These are phyloP conservation scores for Acestrorhynchus altus DNA, from an alignment of 2,797 vertebrate genomes.

Conservation along the genomic window DNA sequence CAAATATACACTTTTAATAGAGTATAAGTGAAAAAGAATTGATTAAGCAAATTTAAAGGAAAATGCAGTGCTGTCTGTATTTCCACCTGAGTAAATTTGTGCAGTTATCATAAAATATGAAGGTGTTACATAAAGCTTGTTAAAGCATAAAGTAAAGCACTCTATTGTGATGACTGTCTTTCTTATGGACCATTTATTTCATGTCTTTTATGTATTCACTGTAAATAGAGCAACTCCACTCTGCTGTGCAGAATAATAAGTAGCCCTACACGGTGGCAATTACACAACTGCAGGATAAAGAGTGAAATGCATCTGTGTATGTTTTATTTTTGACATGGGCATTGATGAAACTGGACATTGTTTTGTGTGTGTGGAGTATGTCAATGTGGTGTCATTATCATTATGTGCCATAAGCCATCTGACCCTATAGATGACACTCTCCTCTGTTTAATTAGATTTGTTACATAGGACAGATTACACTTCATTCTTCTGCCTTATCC, in stretches of 20 bases:
- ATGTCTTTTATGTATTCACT: neutral
- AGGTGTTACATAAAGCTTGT: neutral
- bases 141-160: neutral
- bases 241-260: neutral
- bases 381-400: constrained; percentile 29
- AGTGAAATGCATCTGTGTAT: neutral
- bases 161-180: neutral
- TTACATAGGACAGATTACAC: constrained; percentile 56
- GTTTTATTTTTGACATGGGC: neutral
- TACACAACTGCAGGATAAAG: constrained; percentile 13
- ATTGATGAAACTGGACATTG: neutral
- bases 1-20: neutral
- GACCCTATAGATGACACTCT: constrained; percentile 42
- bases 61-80: neutral
- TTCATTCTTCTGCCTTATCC: constrained; percentile 39
- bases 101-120: neutral
- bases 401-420: constrained; percentile 50
- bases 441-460: constrained; percentile 56
- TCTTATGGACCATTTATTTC: neutral
- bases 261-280: neutral
- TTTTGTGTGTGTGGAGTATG: neutral
- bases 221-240: neutral
- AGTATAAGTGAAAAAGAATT: neutral
- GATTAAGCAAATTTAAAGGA: neutral
- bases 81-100: neutral